phyloP scores from a whole-genome alignment of 2,888 invertebrate species.

The Thereva nobilitata region DNA sequence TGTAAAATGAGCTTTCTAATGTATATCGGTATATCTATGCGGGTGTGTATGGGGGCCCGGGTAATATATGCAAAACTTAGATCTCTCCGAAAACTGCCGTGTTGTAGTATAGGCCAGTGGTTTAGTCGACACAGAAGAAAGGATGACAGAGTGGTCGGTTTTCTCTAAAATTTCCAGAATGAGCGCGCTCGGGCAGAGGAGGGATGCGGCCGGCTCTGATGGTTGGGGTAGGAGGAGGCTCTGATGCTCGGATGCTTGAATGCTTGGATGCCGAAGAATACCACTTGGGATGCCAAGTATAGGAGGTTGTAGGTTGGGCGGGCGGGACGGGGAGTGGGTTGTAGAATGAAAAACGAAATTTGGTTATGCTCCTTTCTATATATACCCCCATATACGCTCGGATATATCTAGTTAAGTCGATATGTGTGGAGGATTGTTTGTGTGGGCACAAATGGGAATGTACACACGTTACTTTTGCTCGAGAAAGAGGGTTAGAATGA shows the following conservation, averaged over 20 bases:
- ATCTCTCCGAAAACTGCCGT: constrained; percentile 20
- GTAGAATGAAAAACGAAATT: constrained; percentile 32
- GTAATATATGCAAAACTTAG: constrained; percentile 32
- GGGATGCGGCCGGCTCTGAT: constrained; percentile 3
- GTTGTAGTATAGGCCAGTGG: constrained; percentile 29
- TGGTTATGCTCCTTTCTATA: constrained; percentile 25
- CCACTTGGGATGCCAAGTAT: too few species aligned
- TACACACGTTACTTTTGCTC: constrained; percentile 32
- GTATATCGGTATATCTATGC: constrained; percentile 5
- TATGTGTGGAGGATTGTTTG: constrained; percentile 30
- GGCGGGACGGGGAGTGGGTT: too few species aligned
- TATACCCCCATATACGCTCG: constrained; percentile 8
- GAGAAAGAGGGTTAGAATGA: constrained; percentile 34
- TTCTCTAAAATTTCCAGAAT: constrained; percentile 15
- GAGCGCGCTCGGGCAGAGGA: not conserved
- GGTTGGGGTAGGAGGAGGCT: not conserved
- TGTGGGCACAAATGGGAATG: constrained; percentile 32
- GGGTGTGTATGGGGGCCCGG: not conserved
- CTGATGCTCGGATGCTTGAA: too few species aligned
- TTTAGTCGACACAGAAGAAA: constrained; percentile 28
- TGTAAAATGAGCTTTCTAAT: constrained; percentile 34
- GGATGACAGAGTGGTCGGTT: constrained; percentile 31
- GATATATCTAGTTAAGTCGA: constrained; percentile 30
- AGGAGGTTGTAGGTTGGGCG: too few species aligned
- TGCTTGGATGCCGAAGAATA: too few species aligned